phyloP scores from a whole-genome alignment of 2,113 vertebrate species.

The Etheostoma spectabile region DNA sequence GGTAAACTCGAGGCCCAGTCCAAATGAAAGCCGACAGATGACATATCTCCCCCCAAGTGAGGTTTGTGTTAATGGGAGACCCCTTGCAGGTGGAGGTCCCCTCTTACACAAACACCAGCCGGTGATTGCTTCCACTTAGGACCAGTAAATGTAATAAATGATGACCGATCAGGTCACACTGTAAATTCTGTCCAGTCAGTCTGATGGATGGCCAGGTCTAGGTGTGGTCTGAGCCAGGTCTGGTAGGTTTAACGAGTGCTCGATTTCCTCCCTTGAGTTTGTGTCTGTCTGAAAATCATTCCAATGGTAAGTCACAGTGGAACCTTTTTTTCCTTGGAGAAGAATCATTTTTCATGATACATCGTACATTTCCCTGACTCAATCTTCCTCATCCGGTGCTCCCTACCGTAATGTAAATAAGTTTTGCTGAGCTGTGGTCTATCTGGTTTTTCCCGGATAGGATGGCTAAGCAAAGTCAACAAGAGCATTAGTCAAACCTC shows the following conservation, averaged over 20 bases:
- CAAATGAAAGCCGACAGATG: conserved; percentile 47
- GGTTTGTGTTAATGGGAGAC: conserved; percentile 77
- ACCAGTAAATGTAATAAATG: conserved; percentile 85
- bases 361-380: conserved; percentile 68
- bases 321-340: conserved; percentile 48
- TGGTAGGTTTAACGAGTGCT: conserved; percentile 72
- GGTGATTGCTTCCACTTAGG: conserved; percentile 79
- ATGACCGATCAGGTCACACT: conserved; percentile 79
- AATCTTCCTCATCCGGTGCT: conserved; percentile 59
- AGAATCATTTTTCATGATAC: conserved; percentile 71
- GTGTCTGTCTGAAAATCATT: conserved; percentile 70
- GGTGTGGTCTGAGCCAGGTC: conserved; percentile 70
- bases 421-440: conserved; percentile 62
- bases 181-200: conserved; percentile 79
- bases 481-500: conserved; percentile 25
- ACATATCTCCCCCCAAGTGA: conserved; percentile 68
- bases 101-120: conserved; percentile 82
- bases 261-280: conserved; percentile 69
- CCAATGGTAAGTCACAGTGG: conserved; percentile 68
- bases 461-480: conserved; percentile 58
- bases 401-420: conserved; percentile 62
- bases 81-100: conserved; percentile 81
- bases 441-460: conserved; percentile 47
- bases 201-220: conserved; percentile 75
- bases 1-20: conserved; percentile 18